phyloP scores from a whole-genome alignment of 30 jellyfish, hydroid and myxozoan species.

The Hydractinia echinata region DNA sequence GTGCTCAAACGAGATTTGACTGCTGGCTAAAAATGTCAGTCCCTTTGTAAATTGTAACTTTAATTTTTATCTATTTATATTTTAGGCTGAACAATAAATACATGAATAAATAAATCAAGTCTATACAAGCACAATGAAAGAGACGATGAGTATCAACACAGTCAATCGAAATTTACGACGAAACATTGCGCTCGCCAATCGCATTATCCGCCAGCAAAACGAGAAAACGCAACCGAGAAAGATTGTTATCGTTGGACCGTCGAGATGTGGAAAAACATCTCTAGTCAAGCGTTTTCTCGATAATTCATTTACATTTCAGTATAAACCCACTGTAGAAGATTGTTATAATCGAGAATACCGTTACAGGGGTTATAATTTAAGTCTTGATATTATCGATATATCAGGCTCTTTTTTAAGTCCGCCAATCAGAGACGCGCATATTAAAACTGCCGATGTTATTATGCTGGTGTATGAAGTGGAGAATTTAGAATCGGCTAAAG shows the following conservation, averaged over 20 bases:
- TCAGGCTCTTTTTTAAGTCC: background rate
- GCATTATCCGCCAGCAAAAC: background rate
- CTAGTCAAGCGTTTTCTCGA: background rate
- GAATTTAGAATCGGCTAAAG: slow-evolving; percentile 16
- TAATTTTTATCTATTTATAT: too few species aligned
- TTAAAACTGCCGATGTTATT: slow-evolving; percentile 23
- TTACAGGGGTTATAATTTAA: slow-evolving; percentile 15
- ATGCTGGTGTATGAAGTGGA: slow-evolving; percentile 21
- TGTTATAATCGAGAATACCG: background rate
- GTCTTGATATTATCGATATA: slow-evolving; percentile 8
- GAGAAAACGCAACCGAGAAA: slow-evolving; percentile 11
- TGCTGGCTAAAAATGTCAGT: too few species aligned
- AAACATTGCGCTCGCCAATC: too few species aligned
- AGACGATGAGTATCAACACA: too few species aligned
- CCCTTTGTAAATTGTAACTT: too few species aligned
- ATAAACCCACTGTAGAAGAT: too few species aligned
- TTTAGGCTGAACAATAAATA: too few species aligned
- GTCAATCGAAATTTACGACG: too few species aligned
- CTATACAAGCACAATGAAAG: too few species aligned
- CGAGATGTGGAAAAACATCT: slow-evolving; percentile 13
- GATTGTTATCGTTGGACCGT: slow-evolving; percentile 11
- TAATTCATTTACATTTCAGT: background rate
- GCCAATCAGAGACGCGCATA: background rate
- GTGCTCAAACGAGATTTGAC: too few species aligned
- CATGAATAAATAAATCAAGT: too few species aligned